phyloP scores from a whole-genome alignment of 2,888 invertebrate species.

The Drosophila neutralis region DNA sequence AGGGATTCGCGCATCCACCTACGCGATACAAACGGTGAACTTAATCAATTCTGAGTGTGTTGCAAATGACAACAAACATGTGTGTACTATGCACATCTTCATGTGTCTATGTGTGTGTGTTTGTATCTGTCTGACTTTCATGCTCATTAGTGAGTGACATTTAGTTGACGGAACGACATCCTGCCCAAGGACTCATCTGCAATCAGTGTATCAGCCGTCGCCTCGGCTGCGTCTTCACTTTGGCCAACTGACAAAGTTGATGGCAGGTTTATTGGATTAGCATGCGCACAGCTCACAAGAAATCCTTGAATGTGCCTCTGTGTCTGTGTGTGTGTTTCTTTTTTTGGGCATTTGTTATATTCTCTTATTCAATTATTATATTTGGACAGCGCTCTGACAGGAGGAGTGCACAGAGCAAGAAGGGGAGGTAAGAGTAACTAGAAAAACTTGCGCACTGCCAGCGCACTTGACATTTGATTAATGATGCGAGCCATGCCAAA shows the following conservation, averaged over 20 bases:
- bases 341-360: constrained; percentile 40
- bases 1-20: constrained; percentile 1
- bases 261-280: constrained; percentile 21
- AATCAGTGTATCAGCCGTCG: constrained; percentile 10
- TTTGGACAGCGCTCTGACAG: constrained; percentile 17
- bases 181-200: constrained; percentile 13
- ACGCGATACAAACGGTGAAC: constrained; percentile 21
- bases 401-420: neutral
- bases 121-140: neutral
- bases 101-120: neutral
- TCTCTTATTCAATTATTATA: constrained; percentile 58
- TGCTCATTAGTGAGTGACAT: constrained; percentile 38
- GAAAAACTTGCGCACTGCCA: constrained; percentile 22
- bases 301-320: constrained; percentile 8
- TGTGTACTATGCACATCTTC: neutral
- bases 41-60: constrained; percentile 39
- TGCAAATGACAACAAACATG: constrained; percentile 13
- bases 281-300: constrained; percentile 7
- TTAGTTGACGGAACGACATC: constrained; percentile 15
- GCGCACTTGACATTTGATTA: constrained; percentile 64
- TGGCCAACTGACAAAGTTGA: constrained; percentile 20
- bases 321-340: constrained; percentile 3
- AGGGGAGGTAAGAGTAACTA: neutral
- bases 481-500: constrained; percentile 52
- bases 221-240: constrained; percentile 9